These are phyloP conservation scores for Dusona sp. DNA, from an alignment of 2,888 invertebrate genomes.

Conservation along the genomic window DNA sequence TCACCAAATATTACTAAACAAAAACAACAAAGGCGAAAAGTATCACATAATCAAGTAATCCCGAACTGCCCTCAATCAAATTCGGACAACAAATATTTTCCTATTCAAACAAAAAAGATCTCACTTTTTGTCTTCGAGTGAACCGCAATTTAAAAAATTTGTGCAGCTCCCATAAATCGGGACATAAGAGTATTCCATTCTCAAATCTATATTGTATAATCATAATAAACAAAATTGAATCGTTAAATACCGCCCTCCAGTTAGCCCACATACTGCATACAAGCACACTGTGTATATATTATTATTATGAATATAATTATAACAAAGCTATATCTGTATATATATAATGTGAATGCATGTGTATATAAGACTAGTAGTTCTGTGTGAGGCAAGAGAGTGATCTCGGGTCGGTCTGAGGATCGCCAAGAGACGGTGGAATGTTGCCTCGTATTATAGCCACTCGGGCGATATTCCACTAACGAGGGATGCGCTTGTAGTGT, in stretches of 20 bases:
- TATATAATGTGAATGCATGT: too few species aligned
- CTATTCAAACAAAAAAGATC: neutral
- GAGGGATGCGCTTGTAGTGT: conserved; percentile 84
- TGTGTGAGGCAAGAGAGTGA: conserved; percentile 25
- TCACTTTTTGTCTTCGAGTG: neutral
- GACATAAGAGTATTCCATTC: neutral
- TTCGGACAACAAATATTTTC: neutral
- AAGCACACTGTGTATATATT: neutral
- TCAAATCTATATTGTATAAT: too few species aligned
- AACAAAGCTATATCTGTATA: neutral
- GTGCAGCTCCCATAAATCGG: neutral
- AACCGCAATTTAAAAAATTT: neutral
- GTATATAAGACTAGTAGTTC: neutral
- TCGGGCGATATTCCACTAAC: conserved; percentile 83
- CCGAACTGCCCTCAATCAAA: neutral
- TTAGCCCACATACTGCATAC: neutral
- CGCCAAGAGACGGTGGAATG: conserved; percentile 77
- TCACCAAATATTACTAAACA: neutral
- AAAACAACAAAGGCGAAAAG: neutral
- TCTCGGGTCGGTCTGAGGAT: conserved; percentile 50
- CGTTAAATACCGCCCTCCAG: neutral
- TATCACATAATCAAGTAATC: neutral
- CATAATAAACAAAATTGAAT: too few species aligned
- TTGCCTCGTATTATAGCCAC: conserved; percentile 82
- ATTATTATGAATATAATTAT: neutral